Conservation (phyloP, 2,797 vertebrate genomes). For the Pteropus rufus region DNA sequence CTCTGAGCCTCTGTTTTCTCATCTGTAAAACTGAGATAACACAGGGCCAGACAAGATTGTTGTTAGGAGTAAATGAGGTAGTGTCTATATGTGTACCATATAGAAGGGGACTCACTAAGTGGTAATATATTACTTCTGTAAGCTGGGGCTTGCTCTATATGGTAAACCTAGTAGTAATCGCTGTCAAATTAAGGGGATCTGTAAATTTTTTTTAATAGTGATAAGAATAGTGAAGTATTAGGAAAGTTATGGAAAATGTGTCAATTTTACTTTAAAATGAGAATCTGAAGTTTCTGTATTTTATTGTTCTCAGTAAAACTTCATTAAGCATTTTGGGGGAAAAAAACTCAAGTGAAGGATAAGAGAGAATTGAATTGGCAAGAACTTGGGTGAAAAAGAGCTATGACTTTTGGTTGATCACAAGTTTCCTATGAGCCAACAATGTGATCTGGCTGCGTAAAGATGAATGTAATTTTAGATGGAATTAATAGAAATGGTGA, state of each 20-base stretch:
- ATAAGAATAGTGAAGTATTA: constrained; percentile 62
- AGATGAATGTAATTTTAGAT: constrained; percentile 45
- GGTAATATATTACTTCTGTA: background rate
- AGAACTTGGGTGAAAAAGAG: constrained; percentile 22
- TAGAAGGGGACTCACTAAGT: background rate
- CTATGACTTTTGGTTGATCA: constrained; percentile 45
- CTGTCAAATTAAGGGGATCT: constrained; percentile 42
- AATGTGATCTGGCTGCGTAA: background rate
- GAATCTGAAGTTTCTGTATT: constrained; percentile 81
- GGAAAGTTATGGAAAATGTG: constrained; percentile 51
- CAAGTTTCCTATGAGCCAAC: constrained; percentile 26
- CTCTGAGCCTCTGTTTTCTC: background rate
- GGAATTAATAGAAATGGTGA: constrained; percentile 35
- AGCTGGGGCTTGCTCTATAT: background rate
- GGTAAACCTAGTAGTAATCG: background rate
- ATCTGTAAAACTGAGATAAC: background rate
- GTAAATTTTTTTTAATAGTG: constrained; percentile 55
- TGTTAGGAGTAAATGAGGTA: background rate
- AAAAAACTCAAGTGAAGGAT: background rate
- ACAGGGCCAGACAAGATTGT: background rate
- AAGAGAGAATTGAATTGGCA: constrained; percentile 17
- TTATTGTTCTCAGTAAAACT: constrained; percentile 83
- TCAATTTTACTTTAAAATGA: constrained; percentile 76
- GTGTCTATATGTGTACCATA: background rate
- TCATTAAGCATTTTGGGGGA: constrained; percentile 76